Base-by-base conservation (phyloP, 2,797 vertebrate species). In the Aeoliscus strigatus region DNA sequence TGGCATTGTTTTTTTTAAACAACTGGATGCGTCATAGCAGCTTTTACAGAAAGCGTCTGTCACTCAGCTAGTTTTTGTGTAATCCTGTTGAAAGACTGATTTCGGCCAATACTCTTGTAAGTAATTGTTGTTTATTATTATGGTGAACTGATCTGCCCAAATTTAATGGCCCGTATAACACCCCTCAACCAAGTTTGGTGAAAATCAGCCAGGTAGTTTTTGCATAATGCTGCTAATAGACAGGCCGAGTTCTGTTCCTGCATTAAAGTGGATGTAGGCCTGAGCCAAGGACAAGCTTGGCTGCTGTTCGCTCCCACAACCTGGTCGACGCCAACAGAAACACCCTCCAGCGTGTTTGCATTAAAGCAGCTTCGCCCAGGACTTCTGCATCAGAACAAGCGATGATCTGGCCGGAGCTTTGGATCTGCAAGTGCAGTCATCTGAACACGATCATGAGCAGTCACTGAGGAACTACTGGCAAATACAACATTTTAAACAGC, bases 241-340 rank as follows among this genome's bases (percentile, higher is more conserved):
- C 18, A 3, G n/a, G 6, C 6, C n/a, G 14, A 9, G 1, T 15
- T 15, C 30, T 32, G 30, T 15, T 16, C 14, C 15, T 17, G 39
- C 47, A 45, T 47, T 28, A 16, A 46, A 51, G 16, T 26, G 14
- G 26, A 38, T 31, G 10, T 2, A 18, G 53, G 35, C 18, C 29
- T 6, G 12, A 70, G 40, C 48, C 14, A 17, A 54, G 51, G 48
- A 59, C 44, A 30, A 26, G 45, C 17, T 15, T 18, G 6, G 33
- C 45, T 31, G 16, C 7, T 14, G n/a, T 53, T 53, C 43, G 46
- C 51, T 50, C 53, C 29, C 35, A 25, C 44, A 40, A 12, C 27
- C 39, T 16, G 28, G 54, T 9, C 3, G 2, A 14, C 10, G 59
- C 66, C 66, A 70, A 73, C 36, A 67, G 65, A 70, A 75, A 60